phyloP scores from a whole-genome alignment of 2,113 vertebrate species.

The Taurulus bubalis region DNA sequence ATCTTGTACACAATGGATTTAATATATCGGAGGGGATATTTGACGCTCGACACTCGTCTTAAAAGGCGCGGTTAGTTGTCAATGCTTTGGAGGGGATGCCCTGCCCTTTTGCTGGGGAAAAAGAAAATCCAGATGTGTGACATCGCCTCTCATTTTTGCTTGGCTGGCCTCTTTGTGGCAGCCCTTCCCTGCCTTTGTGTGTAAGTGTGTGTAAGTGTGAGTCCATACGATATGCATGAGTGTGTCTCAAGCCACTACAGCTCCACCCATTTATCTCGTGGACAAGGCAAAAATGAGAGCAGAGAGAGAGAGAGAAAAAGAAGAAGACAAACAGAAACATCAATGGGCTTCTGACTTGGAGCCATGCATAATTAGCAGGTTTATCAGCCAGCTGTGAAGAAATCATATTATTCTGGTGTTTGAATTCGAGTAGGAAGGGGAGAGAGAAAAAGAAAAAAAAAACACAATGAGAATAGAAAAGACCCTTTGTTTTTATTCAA shows the following conservation, averaged over 20 bases:
- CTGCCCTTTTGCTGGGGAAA: constrained; percentile 32
- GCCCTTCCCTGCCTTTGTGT: not conserved
- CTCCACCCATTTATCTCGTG: constrained; percentile 53
- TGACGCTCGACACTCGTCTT: constrained; percentile 58
- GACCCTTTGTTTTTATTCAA: constrained; percentile 66
- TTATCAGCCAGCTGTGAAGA: constrained; percentile 75
- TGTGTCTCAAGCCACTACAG: constrained; percentile 33
- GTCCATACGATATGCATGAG: constrained; percentile 52
- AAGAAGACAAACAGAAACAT: constrained; percentile 48
- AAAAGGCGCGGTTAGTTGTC: constrained; percentile 28
- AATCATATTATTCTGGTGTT: constrained; percentile 63
- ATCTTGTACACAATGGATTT: constrained; percentile 32
- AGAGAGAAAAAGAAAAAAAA: not conserved
- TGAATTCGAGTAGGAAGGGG: constrained; percentile 50
- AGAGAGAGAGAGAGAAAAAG: not conserved
- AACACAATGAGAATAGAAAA: constrained; percentile 62
- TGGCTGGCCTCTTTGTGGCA: constrained; percentile 56
- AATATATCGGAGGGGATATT: not conserved
- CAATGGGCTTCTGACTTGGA: constrained; percentile 56
- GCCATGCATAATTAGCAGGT: constrained; percentile 72
- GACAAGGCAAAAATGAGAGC: constrained; percentile 32
- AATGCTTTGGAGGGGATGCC: constrained; percentile 7
- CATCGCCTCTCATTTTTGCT: constrained; percentile 65
- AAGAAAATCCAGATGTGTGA: constrained; percentile 62
- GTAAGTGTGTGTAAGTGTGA: constrained; percentile 13